Base-by-base conservation (phyloP, 2,888 invertebrate species). In the Parnassius apollo region DNA sequence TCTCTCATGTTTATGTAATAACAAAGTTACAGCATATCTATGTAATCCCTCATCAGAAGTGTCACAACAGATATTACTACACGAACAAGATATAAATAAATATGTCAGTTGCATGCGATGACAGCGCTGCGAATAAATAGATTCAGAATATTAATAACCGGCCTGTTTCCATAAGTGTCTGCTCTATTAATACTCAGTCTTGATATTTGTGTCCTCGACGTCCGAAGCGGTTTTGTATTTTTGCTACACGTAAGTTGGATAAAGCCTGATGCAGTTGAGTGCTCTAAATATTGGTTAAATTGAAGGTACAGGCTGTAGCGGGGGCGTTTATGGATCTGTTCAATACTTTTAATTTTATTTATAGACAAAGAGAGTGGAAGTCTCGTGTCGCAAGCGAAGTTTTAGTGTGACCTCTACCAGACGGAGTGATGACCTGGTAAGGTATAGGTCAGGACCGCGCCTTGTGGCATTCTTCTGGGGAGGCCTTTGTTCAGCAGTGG, bases 121-220 rank as follows among this genome's bases (percentile, higher is more conserved):
- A 60, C 48, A 54, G 61, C 46, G 60, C 25, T 55, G 50, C 55
- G 44, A 56, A 61, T 50, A 55, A 50, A 61, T 55, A 61, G 61
- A 56, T 22, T 55, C 44, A 49, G 50, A 55, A 61, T 46, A 12
- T 46, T 46, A 46, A 11, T 46, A 46, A n/a, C 46, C 46, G 12
- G 11, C 12, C 46, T 11, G 12, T 2, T 46, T 46, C 12, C n/a
- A 12, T 46, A 46, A 46, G 61, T 61, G 61, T 61, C 61, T 50
- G 61, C 12, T 54, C 54, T 60, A 60, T 60, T 54, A 48, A 59
- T 60, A 54, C 53, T 2, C 18, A 12, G 50, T 18, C 18, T 51
- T 18, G 22, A 11, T 22, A 49, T 49, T 11, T 25, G 25, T 25
- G 51, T 51, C 22, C 25, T 8, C 51, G 2, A 11, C 3, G 3